Evolutionary conservation across 2,888 invertebrate species (phyloP), one percentile per base, ranked within the genome.

Genomic region (Caenorhabditis macrosperma): DNA sequence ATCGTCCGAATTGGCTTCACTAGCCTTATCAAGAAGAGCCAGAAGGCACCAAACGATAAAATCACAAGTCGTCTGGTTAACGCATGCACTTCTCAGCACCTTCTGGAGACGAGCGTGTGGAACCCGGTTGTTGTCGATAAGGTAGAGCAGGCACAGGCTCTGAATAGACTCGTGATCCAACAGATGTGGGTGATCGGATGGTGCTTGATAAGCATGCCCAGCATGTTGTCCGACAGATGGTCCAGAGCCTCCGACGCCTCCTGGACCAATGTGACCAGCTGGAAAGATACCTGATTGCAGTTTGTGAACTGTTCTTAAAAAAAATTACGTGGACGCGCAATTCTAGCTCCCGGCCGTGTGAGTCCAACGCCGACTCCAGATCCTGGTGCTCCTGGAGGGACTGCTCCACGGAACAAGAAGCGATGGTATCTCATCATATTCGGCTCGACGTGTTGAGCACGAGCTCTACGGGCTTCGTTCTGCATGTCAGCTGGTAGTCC

Each of bases 151-250:
- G 64, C 95, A 91, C 10, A 95, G 92, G 88, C 95, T 95, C 9
- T 94, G 93, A 87, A 95, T 92, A 0, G 95, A 94, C 90, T 96
- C 95, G 82, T 94, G 94, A 91, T 96, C 95, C 12, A 96, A 92
- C 68, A 95, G 52, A 52, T 83, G 82, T 9, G 80, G 63, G 9
- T 81, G 69, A 44, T 80, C 75, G 0, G 74, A 17, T 9, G 75
- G 68, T 2, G 85, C 85, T 24, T 84, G 81, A 38, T 24, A 24
- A 1, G 80, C 81, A 15, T 69, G 71, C 22, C 84, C 86, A 6
- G 86, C 85, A 20, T 68, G 26, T 5, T 44, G 35, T 60, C 83
- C 86, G 24, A 84, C 57, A 5, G 55, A 20, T 10, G 80, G 72
- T 1, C 57, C 71, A 0, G 71, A n/a, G n/a, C n/a, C 1, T 10